phyloP scores from a whole-genome alignment of 2,797 vertebrate genomes.

The Sardinella longiceps region DNA sequence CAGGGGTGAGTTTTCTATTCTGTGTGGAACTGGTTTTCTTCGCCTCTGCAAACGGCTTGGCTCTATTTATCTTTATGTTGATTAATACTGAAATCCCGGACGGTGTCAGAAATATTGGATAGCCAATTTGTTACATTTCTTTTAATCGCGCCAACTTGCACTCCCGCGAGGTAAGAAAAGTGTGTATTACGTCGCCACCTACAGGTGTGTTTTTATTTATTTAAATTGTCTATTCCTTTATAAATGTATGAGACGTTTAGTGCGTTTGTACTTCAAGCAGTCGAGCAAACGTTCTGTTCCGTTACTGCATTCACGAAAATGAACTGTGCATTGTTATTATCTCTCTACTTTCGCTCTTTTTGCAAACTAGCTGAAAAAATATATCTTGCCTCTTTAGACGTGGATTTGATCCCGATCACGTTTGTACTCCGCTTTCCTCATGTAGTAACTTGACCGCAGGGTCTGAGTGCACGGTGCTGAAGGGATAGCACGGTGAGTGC shows the following conservation, averaged over 20 bases:
- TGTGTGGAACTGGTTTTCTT: background rate
- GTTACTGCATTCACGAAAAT: background rate
- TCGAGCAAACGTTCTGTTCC: background rate
- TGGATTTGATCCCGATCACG: background rate
- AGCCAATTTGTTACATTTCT: background rate
- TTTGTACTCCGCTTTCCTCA: slow-evolving; percentile 11
- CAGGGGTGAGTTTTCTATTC: slow-evolving; percentile 71
- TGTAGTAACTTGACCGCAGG: slow-evolving; percentile 19
- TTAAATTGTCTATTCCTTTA: background rate
- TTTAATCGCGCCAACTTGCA: slow-evolving; percentile 2
- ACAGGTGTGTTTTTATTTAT: slow-evolving; percentile 48
- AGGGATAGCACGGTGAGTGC: slow-evolving; percentile 51
- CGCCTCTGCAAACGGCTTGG: background rate
- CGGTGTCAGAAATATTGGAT: background rate
- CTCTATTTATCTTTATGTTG: background rate
- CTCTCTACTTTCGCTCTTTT: background rate
- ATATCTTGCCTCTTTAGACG: background rate
- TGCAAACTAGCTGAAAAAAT: background rate
- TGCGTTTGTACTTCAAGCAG: background rate
- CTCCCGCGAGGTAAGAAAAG: slow-evolving; percentile 42
- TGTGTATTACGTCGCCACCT: slow-evolving; percentile 54
- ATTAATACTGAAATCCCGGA: background rate
- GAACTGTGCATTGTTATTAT: background rate
- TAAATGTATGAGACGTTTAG: slow-evolving; percentile 1
- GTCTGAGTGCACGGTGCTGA: slow-evolving; percentile 49